phyloP scores from a whole-genome alignment of 1,140 invertebrate species.

The Druon quercuslanigerum region DNA sequence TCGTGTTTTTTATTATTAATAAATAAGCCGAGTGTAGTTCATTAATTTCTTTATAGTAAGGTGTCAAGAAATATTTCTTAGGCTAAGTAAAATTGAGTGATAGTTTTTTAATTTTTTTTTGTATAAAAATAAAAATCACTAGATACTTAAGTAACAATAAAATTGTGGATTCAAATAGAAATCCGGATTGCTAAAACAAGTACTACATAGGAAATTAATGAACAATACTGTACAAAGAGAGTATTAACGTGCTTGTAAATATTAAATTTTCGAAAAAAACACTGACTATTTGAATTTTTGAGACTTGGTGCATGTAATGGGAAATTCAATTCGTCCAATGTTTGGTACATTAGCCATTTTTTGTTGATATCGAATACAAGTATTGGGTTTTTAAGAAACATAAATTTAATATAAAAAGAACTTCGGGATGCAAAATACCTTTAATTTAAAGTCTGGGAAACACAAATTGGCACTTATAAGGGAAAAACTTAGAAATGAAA shows the following conservation, averaged over 20 bases:
- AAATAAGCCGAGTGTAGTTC: not conserved
- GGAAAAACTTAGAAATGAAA: too few relatives aligned
- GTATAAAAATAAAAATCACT: not conserved
- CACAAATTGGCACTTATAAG: too few relatives aligned
- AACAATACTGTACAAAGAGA: not conserved
- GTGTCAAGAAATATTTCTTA: not conserved
- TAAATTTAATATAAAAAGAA: too few relatives aligned
- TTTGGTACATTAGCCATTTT: too few relatives aligned
- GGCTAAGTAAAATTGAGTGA: not conserved
- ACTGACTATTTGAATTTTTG: not conserved
- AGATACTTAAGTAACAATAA: not conserved
- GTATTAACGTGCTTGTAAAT: not conserved
- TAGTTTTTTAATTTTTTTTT: not conserved
- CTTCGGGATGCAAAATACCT: too few relatives aligned
- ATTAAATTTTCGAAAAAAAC: not conserved
- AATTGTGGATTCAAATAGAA: too few relatives aligned
- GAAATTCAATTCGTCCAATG: too few relatives aligned
- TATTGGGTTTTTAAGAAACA: too few relatives aligned
- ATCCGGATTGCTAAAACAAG: not conserved
- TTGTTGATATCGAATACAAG: too few relatives aligned
- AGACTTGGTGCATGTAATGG: too few relatives aligned
- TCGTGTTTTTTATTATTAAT: not conserved
- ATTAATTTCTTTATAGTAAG: constrained; percentile 10
- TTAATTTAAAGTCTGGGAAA: too few relatives aligned
- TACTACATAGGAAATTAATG: not conserved